Percentiles rank a stretch among this genome's conserved stretches.
These are phyloP conservation scores for Myrmecobius fasciatus DNA, from an alignment of 2,113 vertebrate species.

Conservation along the genomic window DNA sequence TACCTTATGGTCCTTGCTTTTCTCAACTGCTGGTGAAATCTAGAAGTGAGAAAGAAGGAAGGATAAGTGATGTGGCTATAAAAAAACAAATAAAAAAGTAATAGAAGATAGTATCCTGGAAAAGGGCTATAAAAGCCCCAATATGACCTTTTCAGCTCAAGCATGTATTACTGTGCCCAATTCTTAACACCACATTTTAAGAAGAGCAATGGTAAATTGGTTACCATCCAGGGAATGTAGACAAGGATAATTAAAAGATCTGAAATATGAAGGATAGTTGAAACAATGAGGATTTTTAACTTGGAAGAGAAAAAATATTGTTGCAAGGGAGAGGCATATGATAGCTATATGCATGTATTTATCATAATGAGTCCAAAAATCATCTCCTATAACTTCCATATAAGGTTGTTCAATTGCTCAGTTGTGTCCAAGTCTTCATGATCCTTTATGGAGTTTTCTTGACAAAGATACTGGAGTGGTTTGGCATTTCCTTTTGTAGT, in stretches of 20 bases:
- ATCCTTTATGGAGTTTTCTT: neutral
- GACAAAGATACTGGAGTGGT: neutral
- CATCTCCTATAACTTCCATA: neutral
- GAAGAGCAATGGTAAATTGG: neutral
- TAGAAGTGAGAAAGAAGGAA: neutral
- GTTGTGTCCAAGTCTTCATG: neutral
- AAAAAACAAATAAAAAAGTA: neutral
- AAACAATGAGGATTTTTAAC: neutral
- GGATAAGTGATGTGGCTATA: neutral
- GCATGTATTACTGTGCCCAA: neutral
- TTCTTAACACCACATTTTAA: neutral
- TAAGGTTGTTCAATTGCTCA: neutral
- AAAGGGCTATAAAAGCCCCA: neutral
- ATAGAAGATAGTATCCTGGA: neutral
- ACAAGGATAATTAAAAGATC: neutral
- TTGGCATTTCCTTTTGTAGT: neutral
- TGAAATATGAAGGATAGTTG: neutral
- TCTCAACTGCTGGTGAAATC: neutral
- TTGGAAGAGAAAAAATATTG: neutral
- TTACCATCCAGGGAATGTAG: neutral
- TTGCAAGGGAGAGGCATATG: neutral
- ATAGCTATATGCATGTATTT: neutral
- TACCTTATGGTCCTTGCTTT: neutral
- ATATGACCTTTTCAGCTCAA: neutral
- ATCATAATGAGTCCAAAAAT: neutral